Evolutionary conservation across 2,888 invertebrate species (phyloP), one percentile per base, ranked within the genome.

Genomic region (Acrobasis suavella): DNA sequence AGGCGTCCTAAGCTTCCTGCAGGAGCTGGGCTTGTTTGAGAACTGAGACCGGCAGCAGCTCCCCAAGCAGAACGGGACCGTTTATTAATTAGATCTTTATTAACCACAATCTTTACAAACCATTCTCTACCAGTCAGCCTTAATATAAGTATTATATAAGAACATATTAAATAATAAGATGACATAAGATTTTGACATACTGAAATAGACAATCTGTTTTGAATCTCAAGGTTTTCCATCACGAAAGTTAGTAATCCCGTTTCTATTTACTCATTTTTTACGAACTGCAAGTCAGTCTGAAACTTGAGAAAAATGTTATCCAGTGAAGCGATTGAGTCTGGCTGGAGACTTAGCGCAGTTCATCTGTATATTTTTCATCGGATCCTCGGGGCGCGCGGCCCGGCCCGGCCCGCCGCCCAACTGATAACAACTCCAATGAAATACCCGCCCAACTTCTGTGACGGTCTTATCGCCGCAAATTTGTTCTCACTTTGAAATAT

Each of bases 391-490:
- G 55, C 46, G 42, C 42, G 10, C 60, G 38, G 60, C 65, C 54
- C 60, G 54, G 60, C 54, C 64, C 61, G 62, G 62, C 64, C 68
- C 55, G 62, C 60, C 63, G 9, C 72, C 71, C 68, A 85, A 87
- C 87, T 86, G 88, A 89, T 88, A 89, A 81, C 83, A 87, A 88
- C 85, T 89, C 83, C 80, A 85, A 80, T 86, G 86, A 83, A 87
- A 85, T 83, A 85, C 82, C 78, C 79, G 67, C 76, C 75, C 73
- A 81, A 86, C 81, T 86, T 81, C 76, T 76, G 75, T 72, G 75
- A 75, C 78, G 68, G 68, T 73, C 81, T 85, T 86, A 86, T 86
- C 86, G 80, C 58, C 58, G 64, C 72, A 81, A 87, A 85, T 85
- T 87, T 82, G 80, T 81, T 80, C 78, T 73, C 74, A 71, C 76